phyloP scores from a whole-genome alignment of 2,113 vertebrate genomes.

The Ciconia boyciana region DNA sequence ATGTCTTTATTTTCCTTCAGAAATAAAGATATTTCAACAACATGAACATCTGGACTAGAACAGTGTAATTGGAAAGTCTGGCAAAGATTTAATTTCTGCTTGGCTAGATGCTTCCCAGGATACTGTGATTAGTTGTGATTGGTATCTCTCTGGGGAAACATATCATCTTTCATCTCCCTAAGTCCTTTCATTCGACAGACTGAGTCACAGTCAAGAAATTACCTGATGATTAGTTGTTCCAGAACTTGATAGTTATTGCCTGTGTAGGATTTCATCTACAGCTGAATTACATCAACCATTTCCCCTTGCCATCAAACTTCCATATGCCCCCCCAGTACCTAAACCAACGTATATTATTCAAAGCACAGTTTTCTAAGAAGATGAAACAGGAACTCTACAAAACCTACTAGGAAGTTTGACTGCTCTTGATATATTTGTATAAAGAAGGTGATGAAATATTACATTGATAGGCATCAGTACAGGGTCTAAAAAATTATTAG shows the following conservation, averaged over 20 bases:
- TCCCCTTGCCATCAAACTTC: neutral
- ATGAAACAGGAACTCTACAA: neutral
- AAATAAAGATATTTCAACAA: slow-evolving; percentile 36
- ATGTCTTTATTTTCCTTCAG: neutral
- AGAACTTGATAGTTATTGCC: neutral
- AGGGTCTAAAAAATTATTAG: neutral
- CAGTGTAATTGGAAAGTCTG: neutral
- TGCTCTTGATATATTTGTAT: neutral
- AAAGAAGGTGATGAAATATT: neutral
- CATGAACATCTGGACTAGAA: slow-evolving; percentile 24
- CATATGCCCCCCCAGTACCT: neutral
- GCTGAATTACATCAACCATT: neutral
- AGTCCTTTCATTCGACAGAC: neutral
- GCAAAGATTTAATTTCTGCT: slow-evolving; percentile 37
- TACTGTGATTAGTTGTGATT: slow-evolving; percentile 13
- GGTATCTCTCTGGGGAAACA: neutral
- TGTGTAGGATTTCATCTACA: neutral
- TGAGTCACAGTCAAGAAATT: slow-evolving; percentile 22
- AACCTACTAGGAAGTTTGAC: neutral
- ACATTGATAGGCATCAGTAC: neutral
- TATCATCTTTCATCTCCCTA: slow-evolving; percentile 18
- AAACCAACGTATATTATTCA: neutral
- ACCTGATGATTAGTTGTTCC: slow-evolving; percentile 24
- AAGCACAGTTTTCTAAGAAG: neutral
- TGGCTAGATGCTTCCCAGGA: neutral